Conservation (phyloP, 2,113 vertebrate genomes). For the Xiphorhynchus elegans region DNA sequence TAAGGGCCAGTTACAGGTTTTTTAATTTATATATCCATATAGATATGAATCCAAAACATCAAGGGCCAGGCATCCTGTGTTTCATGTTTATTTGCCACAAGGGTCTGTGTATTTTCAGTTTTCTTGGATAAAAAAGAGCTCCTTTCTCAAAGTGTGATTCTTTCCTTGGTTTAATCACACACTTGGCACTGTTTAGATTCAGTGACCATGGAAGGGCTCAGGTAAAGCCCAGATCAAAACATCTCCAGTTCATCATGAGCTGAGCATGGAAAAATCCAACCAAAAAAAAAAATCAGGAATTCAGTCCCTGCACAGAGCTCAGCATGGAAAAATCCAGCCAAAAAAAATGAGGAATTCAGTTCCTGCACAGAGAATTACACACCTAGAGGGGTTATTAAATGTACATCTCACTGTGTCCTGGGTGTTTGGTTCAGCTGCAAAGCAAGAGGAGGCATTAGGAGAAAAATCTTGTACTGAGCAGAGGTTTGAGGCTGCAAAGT, state of each 20-base stretch:
- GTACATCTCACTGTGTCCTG: background rate
- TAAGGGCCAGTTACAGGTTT: background rate
- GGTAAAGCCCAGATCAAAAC: background rate
- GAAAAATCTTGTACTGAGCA: background rate
- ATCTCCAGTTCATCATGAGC: background rate
- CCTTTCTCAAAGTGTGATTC: background rate
- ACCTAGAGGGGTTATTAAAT: background rate
- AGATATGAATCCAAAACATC: background rate
- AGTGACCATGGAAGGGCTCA: fast-evolving
- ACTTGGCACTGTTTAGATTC: background rate
- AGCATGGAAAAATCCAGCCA: background rate
- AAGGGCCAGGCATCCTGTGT: background rate
- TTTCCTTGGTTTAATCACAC: background rate
- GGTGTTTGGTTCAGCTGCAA: background rate
- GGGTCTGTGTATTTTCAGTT: background rate
- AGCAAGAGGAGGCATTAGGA: background rate
- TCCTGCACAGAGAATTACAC: background rate
- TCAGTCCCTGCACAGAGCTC: background rate
- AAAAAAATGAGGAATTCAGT: background rate
- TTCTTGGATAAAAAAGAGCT: background rate
- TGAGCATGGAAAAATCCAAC: background rate
- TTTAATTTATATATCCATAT: background rate
- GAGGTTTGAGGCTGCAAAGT: background rate
- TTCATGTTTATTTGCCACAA: background rate
- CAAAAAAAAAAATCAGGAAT: background rate